Conservation (phyloP, 2,113 vertebrate genomes). For the Pygathrix nemaeus region DNA sequence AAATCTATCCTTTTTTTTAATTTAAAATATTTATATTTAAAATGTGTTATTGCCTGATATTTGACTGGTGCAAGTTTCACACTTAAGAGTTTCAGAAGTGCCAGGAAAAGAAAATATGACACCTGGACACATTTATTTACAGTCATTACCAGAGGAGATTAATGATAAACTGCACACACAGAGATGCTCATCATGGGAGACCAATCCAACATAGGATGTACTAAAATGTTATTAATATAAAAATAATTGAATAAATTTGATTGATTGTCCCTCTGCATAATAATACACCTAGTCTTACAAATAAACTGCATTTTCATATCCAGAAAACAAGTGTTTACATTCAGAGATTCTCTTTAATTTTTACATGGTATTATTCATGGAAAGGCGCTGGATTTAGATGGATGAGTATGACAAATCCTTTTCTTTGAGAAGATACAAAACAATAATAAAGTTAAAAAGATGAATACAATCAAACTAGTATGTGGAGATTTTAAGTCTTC, state of each 20-base stretch:
- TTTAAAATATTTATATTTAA: background rate
- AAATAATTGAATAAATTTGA: slow-evolving; percentile 17
- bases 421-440: background rate
- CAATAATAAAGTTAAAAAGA: background rate
- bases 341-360: background rate
- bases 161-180: background rate
- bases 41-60: background rate
- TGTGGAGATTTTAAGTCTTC: background rate
- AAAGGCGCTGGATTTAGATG: background rate
- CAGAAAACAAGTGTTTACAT: background rate
- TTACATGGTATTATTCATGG: background rate
- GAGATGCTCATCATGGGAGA: background rate
- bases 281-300: background rate
- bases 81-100: background rate
- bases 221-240: background rate
- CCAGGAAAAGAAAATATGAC: background rate
- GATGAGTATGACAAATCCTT: background rate
- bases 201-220: background rate
- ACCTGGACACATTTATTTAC: background rate
- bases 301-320: background rate
- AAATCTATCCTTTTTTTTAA: background rate
- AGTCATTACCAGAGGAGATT: background rate
- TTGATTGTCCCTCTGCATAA: background rate
- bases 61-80: background rate
- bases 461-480: background rate